Percentiles rank a stretch among this genome's conserved stretches.
These are phyloP conservation scores for Athripsodes cinereus DNA, from an alignment of 2,888 invertebrate species.

Conservation along the genomic window DNA sequence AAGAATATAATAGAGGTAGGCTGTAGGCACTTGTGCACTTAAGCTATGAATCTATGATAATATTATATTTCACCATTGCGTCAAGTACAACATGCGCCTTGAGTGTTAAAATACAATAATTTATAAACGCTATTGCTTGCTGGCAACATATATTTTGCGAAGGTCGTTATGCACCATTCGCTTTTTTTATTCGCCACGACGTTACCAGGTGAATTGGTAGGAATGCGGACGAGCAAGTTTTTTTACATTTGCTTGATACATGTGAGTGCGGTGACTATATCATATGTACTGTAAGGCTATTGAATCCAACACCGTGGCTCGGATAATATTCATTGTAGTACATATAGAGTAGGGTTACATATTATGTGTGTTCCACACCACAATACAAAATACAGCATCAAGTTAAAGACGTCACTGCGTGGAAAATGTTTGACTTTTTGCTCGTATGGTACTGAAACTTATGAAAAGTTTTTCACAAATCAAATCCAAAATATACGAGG, in stretches of 20 bases:
- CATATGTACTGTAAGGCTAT: neutral
- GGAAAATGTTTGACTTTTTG: neutral
- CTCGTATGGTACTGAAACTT: no score
- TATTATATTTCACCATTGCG: neutral
- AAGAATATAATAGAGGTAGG: no score
- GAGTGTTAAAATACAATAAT: neutral
- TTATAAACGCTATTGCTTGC: neutral
- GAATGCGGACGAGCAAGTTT: slow-evolving; percentile 23
- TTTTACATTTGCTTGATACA: slow-evolving; percentile 12
- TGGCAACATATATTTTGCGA: slow-evolving; percentile 2
- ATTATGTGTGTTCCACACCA: no score
- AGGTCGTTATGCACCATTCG: slow-evolving; percentile 1
- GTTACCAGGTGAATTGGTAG: slow-evolving; percentile 18
- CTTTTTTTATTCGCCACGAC: slow-evolving; percentile 21
- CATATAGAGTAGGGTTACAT: no score
- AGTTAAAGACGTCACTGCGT: no score
- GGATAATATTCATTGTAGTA: no score
- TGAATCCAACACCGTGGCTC: neutral
- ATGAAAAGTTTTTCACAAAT: no score
- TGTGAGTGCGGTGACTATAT: neutral
- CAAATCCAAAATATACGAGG: no score
- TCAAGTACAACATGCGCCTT: neutral
- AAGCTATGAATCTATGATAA: no score
- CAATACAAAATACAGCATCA: no score
- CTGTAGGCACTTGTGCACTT: no score